Base-by-base conservation (phyloP, 2,888 invertebrate species). In the Macroteleia sp. region DNA sequence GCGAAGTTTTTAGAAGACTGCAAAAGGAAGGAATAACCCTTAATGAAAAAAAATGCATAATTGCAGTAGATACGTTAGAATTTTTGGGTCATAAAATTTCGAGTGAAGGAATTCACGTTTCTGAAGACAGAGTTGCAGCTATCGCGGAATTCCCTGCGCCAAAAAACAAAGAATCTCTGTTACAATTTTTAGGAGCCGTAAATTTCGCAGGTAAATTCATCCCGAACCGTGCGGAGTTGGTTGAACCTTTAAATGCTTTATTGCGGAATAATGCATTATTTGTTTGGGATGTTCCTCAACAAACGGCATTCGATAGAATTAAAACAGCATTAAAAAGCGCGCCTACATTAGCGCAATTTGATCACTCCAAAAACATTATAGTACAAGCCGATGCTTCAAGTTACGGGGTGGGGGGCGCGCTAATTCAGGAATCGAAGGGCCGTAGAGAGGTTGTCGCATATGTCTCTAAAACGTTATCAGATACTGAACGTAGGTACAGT, bases 381-480 rank as follows among this genome's bases (percentile, higher is more conserved):
- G 14, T 79, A 9, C 70, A 77, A 6, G 86, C 89, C 1, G 90
- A 91, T 80, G 83, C 88, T 0, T 86, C 86, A 4, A 78, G 80
- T 2, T 82, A 81, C 50, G 90, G 88, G 3, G 14, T 90, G n/a
- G 89, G 88, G 1, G 86, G 82, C 0, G 86, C 83, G 0, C 75
- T 90, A 0, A 22, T 84, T 6, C 87, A 88, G 34, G 36, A 82
- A 52, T 62, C 77, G 6, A 67, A 82, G n/a, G 69, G 67, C 9
- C 44, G 44, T 19, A 66, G 82, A 70, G 79, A 86, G 34, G 84
- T 88, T n/a, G 85, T 91, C 3, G 85, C 85, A 0, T 91, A 87
- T 74, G 87, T 86, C 0, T 89, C 88, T 0, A 80, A 85, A 22
- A 4, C 25, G 5, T 12, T 14, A 25, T 87, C 32, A 3, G 16